Evolutionary conservation across 2,888 invertebrate species (phyloP).

Genomic region (Argyresthia goedartella): DNA sequence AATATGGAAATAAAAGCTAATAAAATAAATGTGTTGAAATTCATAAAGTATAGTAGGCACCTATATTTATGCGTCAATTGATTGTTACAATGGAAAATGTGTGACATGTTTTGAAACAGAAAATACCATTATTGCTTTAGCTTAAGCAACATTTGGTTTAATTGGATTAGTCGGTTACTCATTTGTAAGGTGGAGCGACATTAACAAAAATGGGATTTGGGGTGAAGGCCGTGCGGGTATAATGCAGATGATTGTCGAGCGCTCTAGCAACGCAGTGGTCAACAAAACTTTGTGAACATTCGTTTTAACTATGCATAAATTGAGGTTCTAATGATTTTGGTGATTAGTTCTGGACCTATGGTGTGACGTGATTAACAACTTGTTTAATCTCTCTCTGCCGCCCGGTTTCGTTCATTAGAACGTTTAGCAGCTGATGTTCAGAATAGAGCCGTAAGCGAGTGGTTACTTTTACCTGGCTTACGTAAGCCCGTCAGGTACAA

Average conservation of each 20-base stretch:
- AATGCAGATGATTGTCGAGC: no score
- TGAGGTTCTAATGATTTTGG: not conserved
- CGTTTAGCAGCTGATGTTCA: slow-evolving; percentile 42
- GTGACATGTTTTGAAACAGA: no score
- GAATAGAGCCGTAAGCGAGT: slow-evolving; percentile 45
- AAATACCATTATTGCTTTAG: not conserved
- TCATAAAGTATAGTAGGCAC: no score
- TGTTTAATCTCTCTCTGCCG: not conserved
- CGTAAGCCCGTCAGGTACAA: slow-evolving; percentile 56
- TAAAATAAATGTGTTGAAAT: no score
- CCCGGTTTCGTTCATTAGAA: not conserved
- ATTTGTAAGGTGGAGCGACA: slow-evolving; percentile 27
- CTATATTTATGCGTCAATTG: no score
- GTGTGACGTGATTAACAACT: not conserved
- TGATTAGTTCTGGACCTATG: not conserved
- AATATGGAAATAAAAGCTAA: no score
- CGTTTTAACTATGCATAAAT: not conserved
- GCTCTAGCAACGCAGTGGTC: not conserved
- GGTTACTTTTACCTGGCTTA: slow-evolving; percentile 64
- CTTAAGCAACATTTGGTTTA: slow-evolving; percentile 25
- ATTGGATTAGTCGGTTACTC: slow-evolving; percentile 21
- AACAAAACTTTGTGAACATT: not conserved
- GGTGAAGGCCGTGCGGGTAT: slow-evolving; percentile 35
- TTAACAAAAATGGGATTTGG: slow-evolving; percentile 41
- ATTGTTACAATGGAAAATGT: no score